Evolutionary conservation across 2,888 invertebrate genomes (phyloP).

Genomic region (Agrilus cyanescens): DNA sequence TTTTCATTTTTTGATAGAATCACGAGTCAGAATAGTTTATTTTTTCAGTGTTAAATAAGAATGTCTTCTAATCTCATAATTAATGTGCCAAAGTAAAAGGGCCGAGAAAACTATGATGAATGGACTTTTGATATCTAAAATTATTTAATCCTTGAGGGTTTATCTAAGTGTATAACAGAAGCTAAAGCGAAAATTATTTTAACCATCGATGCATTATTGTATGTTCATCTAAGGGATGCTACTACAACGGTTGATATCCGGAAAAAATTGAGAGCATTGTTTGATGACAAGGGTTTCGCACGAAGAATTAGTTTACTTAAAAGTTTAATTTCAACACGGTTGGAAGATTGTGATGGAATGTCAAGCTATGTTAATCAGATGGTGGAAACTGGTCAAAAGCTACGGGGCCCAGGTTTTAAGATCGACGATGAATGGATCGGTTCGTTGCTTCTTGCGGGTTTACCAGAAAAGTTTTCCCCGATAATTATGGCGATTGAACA

Average conservation of each 20-base stretch:
- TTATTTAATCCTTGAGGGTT: conserved; percentile 13
- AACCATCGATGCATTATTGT: conserved; percentile 17
- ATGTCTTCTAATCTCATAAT: conserved; percentile 9
- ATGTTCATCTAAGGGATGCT: conserved; percentile 18
- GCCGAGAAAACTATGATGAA: conserved; percentile 18
- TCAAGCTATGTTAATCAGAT: too few species aligned
- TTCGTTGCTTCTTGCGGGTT: too few species aligned
- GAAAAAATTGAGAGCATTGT: conserved; percentile 16
- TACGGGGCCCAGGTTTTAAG: conserved; percentile 7
- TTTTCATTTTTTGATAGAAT: background rate
- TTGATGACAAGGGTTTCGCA: conserved; percentile 16
- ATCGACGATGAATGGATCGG: too few species aligned
- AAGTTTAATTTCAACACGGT: conserved; percentile 12
- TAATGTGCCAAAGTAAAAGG: conserved; percentile 10
- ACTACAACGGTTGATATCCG: conserved; percentile 16
- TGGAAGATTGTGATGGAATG: conserved; percentile 10
- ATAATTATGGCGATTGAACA: conserved; percentile 17
- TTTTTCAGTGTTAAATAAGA: background rate
- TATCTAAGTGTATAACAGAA: conserved; percentile 12
- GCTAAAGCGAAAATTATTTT: conserved; percentile 14
- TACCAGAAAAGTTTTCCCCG: conserved; percentile 12
- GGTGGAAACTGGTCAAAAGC: too few species aligned
- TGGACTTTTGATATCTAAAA: conserved; percentile 17
- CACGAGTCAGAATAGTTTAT: background rate
- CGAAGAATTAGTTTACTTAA: conserved; percentile 16